Conservation (phyloP, 2,888 invertebrate species). For the Tinea semifulvella region DNA sequence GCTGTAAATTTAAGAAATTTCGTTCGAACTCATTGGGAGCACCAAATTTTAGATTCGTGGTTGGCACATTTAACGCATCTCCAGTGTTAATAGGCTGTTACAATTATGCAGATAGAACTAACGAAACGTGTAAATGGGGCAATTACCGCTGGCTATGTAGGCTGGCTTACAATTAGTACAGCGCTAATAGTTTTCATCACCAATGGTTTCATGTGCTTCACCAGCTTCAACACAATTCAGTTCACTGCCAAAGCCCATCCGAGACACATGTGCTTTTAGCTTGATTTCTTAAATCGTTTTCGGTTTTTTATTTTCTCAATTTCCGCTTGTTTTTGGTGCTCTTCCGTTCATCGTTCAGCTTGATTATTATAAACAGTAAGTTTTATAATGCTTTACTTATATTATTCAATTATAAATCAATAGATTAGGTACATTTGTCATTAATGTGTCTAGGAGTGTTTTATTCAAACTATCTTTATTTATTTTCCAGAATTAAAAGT, state of each 20-base stretch:
- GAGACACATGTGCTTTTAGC: constrained; percentile 33
- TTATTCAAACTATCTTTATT: no score
- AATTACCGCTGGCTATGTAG: constrained; percentile 63
- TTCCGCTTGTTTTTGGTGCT: constrained; percentile 16
- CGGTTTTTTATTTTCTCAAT: constrained; percentile 15
- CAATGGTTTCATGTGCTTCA: constrained; percentile 45
- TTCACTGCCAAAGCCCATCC: constrained; percentile 46
- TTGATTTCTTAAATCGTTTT: constrained; percentile 18
- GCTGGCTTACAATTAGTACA: constrained; percentile 61
- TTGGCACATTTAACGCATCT: constrained; percentile 47
- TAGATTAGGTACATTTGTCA: no score
- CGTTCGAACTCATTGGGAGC: not conserved
- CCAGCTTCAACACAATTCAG: constrained; percentile 40
- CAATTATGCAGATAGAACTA: constrained; percentile 60
- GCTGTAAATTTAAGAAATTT: constrained; percentile 4
- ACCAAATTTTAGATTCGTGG: constrained; percentile 23
- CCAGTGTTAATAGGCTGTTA: constrained; percentile 43
- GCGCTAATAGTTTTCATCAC: constrained; percentile 64
- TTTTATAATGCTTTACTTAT: no score
- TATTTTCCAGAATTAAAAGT: no score
- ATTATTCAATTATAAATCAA: no score
- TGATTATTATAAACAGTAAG: not conserved
- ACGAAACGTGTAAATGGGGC: constrained; percentile 65
- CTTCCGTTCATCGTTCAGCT: constrained; percentile 14
- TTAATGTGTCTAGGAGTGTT: no score